These are phyloP conservation scores for Lordiphosa fenestrarum DNA, from an alignment of 2,888 invertebrate genomes.

Conservation along the genomic window DNA sequence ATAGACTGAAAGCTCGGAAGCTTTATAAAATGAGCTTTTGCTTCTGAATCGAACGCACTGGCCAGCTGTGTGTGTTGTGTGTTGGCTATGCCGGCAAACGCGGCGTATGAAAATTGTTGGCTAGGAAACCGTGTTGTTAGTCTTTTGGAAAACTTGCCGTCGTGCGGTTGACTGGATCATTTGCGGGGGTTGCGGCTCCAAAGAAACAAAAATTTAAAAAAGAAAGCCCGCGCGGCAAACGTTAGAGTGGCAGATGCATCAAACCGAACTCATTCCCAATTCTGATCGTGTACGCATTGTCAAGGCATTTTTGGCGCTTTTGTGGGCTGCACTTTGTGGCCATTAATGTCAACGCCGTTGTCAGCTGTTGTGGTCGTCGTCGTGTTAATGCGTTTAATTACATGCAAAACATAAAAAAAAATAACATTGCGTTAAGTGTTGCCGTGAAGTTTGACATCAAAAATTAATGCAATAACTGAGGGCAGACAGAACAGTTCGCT, in stretches of 20 bases:
- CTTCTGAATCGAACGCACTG: slow-evolving; percentile 23
- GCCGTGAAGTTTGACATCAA: slow-evolving; percentile 65
- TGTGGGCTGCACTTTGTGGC: slow-evolving; percentile 52
- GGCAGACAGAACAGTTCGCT: slow-evolving; percentile 26
- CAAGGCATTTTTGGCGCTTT: slow-evolving; percentile 17
- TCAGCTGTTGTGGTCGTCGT: slow-evolving; percentile 23
- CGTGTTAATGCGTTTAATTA: slow-evolving; percentile 65
- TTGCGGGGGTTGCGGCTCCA: slow-evolving; percentile 16
- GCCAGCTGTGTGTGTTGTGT: slow-evolving; percentile 22
- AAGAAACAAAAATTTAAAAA: slow-evolving; percentile 2
- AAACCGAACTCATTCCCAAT: slow-evolving; percentile 1
- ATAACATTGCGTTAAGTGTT: slow-evolving; percentile 56
- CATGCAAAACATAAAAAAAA: slow-evolving; percentile 53
- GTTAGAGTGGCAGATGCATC: slow-evolving; percentile 46
- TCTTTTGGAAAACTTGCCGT: slow-evolving; percentile 72
- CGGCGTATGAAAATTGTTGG: slow-evolving; percentile 62
- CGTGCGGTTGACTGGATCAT: slow-evolving; percentile 72
- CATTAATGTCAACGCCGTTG: slow-evolving; percentile 63
- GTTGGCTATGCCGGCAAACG: slow-evolving; percentile 61
- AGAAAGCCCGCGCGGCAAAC: slow-evolving; percentile 8
- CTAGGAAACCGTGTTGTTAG: slow-evolving; percentile 66
- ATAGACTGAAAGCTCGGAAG: slow-evolving; percentile 47
- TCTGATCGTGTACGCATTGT: slow-evolving; percentile 17
- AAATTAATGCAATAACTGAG: slow-evolving; percentile 53
- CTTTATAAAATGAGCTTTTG: slow-evolving; percentile 41